These are phyloP conservation scores for Eleutherodactylus coqui DNA, from an alignment of 2,797 vertebrate genomes.

Conservation along the genomic window DNA sequence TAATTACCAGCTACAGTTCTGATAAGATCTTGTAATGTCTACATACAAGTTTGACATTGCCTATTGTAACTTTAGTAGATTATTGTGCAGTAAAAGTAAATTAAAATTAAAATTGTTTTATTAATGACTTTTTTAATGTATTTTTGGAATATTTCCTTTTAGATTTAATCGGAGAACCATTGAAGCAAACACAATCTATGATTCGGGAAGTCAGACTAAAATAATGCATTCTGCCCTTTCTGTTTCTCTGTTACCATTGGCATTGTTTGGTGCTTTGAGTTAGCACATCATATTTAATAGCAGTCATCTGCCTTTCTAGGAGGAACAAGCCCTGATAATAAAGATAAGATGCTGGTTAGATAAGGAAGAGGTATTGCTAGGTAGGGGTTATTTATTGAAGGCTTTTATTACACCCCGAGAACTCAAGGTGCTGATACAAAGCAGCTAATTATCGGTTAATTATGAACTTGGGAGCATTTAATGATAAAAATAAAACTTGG, in stretches of 20 bases:
- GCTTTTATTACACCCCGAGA: slow-evolving; percentile 78
- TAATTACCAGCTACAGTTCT: background rate
- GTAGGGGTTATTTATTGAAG: slow-evolving; percentile 82
- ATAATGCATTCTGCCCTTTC: slow-evolving; percentile 3
- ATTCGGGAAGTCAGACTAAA: slow-evolving; percentile 41
- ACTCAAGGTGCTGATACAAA: slow-evolving; percentile 79
- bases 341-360: slow-evolving; percentile 80
- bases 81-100: background rate
- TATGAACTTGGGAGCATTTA: slow-evolving; percentile 81
- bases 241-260: slow-evolving; percentile 12
- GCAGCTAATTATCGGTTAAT: slow-evolving; percentile 86
- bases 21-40: background rate
- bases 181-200: background rate
- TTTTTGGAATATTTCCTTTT: background rate
- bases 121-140: background rate
- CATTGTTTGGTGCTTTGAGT: slow-evolving; percentile 29
- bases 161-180: background rate
- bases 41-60: background rate
- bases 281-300: slow-evolving; percentile 64
- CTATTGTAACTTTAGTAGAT: background rate
- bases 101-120: background rate
- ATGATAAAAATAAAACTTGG: slow-evolving; percentile 74
- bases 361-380: slow-evolving; percentile 75
- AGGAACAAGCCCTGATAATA: slow-evolving; percentile 77
- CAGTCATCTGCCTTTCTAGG: slow-evolving; percentile 72